These are phyloP conservation scores for Cyprinodon variegatus DNA, from an alignment of 2,113 vertebrate genomes.

Conservation along the genomic window DNA sequence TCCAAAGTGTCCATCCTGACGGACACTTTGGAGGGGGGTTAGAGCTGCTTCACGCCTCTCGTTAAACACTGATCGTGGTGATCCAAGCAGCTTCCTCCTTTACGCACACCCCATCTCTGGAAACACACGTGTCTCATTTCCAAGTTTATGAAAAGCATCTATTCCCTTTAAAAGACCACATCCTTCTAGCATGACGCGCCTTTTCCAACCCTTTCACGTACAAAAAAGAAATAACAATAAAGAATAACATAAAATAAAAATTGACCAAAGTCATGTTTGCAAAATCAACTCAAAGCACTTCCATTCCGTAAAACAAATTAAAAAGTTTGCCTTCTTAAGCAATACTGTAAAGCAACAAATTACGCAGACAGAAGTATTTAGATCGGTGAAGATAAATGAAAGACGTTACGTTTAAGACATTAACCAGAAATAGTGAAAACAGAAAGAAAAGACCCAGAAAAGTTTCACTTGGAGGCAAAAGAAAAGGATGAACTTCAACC, in stretches of 20 bases:
- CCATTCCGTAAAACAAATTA: conserved; percentile 8
- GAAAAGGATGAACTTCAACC: conserved; percentile 7
- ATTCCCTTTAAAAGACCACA: conserved; percentile 45
- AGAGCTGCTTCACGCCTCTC: conserved; percentile 41
- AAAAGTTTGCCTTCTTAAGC: not conserved
- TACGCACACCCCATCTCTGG: conserved; percentile 7
- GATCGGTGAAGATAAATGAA: conserved; percentile 43
- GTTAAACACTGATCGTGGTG: conserved; percentile 25
- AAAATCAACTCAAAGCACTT: not conserved
- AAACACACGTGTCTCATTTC: conserved; percentile 36
- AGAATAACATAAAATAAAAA: not conserved
- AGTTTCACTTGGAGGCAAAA: conserved; percentile 31
- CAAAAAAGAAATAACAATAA: not conserved
- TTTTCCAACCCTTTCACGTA: not conserved
- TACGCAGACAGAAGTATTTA: not conserved
- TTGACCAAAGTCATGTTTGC: not conserved
- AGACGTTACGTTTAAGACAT: not conserved
- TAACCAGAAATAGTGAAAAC: conserved; percentile 44
- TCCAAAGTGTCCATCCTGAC: conserved; percentile 29
- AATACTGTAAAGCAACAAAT: not conserved
- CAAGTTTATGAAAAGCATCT: conserved; percentile 56
- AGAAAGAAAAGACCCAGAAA: not conserved
- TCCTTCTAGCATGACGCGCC: not conserved
- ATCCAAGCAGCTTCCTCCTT: conserved; percentile 24
- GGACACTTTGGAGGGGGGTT: conserved; percentile 18